Evolutionary conservation across 1,140 invertebrate genomes (phyloP).

Genomic region (Helicoverpa armigera): DNA sequence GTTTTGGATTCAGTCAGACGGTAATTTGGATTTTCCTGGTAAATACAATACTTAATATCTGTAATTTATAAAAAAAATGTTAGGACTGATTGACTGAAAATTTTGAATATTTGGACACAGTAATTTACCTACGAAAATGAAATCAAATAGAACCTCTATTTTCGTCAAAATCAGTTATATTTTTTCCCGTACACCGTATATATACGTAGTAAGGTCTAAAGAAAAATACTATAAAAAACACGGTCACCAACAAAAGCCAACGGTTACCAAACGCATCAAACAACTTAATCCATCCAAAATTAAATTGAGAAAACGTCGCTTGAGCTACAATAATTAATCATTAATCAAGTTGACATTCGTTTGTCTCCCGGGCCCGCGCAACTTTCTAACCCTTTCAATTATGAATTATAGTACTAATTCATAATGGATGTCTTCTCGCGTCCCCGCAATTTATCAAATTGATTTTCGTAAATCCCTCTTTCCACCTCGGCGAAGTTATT

Average conservation of each 20-base stretch:
- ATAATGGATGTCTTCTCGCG: constrained; percentile 77
- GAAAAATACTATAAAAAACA: too few relatives aligned
- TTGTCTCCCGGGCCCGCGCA: constrained; percentile 73
- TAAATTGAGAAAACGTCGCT: constrained; percentile 66
- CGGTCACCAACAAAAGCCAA: neutral
- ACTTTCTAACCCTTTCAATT: constrained; percentile 81
- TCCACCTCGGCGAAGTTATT: constrained; percentile 64
- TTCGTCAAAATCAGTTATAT: too few relatives aligned
- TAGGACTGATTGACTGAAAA: too few relatives aligned
- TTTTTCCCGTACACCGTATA: too few relatives aligned
- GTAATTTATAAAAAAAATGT: too few relatives aligned
- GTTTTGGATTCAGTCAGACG: neutral
- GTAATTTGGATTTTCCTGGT: too few relatives aligned
- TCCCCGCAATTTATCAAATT: constrained; percentile 82
- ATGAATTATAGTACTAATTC: constrained; percentile 83
- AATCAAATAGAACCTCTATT: too few relatives aligned
- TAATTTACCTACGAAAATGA: too few relatives aligned
- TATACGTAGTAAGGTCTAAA: too few relatives aligned
- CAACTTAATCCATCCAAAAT: constrained; percentile 70
- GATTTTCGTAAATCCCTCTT: constrained; percentile 73
- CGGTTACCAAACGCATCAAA: constrained; percentile 29
- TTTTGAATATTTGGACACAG: too few relatives aligned
- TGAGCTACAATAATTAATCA: constrained; percentile 81
- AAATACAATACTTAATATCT: too few relatives aligned
- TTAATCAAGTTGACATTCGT: constrained; percentile 82